Conservation (phyloP, 1,140 invertebrate species). For the Meloidogyne exigua region DNA sequence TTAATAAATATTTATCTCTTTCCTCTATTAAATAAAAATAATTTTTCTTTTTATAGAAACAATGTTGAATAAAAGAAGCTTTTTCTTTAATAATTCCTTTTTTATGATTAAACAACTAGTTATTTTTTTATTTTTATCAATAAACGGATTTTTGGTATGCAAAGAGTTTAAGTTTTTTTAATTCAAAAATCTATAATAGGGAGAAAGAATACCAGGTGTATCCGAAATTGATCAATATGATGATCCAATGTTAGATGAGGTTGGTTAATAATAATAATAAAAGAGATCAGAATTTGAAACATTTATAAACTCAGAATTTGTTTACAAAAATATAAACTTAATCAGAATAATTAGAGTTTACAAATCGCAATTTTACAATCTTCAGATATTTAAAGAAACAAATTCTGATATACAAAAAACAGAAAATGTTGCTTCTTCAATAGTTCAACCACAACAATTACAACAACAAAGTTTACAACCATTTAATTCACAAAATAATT, state of each 20-base stretch:
- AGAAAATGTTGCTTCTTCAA: background rate
- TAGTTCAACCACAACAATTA: background rate
- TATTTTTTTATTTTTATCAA: background rate
- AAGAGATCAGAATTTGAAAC: background rate
- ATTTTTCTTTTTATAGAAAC: background rate
- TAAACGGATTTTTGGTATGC: background rate
- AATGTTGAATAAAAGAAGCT: constrained; percentile 4
- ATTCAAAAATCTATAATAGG: background rate
- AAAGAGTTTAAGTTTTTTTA: too few species aligned
- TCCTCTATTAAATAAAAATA: background rate
- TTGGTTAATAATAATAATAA: background rate
- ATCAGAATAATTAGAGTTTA: background rate
- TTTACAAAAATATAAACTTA: background rate
- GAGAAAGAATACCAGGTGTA: background rate
- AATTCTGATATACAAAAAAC: constrained; percentile 12
- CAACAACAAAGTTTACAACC: background rate
- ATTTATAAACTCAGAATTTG: background rate
- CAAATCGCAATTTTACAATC: background rate
- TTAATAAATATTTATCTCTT: background rate
- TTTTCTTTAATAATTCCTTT: background rate
- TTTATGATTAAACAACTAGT: background rate
- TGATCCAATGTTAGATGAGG: constrained; percentile 11
- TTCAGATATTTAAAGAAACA: constrained; percentile 23
- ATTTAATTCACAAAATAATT: too few species aligned
- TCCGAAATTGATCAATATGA: constrained; percentile 7